Base-by-base conservation (phyloP, 2,888 invertebrate species). In the Diaphora mendica region DNA sequence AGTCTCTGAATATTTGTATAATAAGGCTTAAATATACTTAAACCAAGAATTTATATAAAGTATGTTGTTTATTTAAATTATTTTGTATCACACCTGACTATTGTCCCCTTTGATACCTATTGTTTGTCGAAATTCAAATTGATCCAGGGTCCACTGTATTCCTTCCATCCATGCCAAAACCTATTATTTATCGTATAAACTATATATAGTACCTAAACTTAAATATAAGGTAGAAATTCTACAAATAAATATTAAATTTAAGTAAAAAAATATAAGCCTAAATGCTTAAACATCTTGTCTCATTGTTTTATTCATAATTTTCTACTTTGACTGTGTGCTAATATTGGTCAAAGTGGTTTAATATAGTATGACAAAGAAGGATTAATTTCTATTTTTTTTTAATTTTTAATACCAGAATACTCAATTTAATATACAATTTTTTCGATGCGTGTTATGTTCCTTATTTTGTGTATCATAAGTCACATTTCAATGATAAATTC, bases 81-180 rank as follows among this genome's bases (percentile, higher is more conserved):
- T 35, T 55, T 33, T 51, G 35, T 48, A 48, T 33, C 0, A 35
- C 17, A 59, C 39, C n/a, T 30, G 62, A 62, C 30, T 79, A 73
- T 39, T 71, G 67, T 64, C 68, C 62, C 59, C 17, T 66, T 72
- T 77, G 75, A 68, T 73, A 39, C 11, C 39, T 39, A 68, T 44
- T 69, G 74, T 79, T 74, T 66, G 70, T 79, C 77, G n/a, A 42
- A 76, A 76, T 68, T 77, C 74, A 68, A 74, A 81, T 73, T 79
- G 75, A 85, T 85, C 83, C 86, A 86, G 90, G 91, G 91, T 89
- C 91, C 91, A 91, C 80, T 79, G 71, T 79, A 90, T 86, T 91
- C 91, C 91, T 90, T 91, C 91, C 91, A 90, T 80, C 78, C 75
- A 81, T 68, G 79, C 84, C 83, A 84, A 82, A 80, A 75, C 76